Evolutionary conservation across 2,797 vertebrate genomes (phyloP).

Genomic region (Momotus momota): DNA sequence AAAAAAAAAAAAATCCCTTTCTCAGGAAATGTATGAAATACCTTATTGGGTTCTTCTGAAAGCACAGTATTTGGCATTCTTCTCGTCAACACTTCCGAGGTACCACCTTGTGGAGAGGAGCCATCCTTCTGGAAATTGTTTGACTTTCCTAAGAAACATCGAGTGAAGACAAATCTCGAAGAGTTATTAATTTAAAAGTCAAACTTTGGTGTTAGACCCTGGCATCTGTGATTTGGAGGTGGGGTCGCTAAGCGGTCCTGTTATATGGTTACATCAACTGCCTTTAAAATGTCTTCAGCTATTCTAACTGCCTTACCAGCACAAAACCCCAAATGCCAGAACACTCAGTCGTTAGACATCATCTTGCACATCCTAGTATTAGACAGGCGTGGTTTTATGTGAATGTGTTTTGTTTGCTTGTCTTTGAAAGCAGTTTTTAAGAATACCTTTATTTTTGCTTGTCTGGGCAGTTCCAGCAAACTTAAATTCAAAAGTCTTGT

Average conservation of each 20-base stretch:
- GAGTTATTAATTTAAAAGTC: neutral
- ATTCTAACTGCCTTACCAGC: neutral
- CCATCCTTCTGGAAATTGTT: neutral
- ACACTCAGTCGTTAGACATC: neutral
- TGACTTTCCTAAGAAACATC: neutral
- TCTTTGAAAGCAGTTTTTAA: neutral
- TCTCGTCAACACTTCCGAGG: neutral
- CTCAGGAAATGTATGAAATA: neutral
- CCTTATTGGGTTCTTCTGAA: neutral
- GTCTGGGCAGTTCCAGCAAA: neutral
- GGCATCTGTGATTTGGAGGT: neutral
- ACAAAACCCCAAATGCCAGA: neutral
- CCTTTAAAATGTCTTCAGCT: neutral
- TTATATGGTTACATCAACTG: neutral
- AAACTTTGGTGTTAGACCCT: neutral
- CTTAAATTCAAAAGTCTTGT: neutral
- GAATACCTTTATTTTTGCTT: neutral
- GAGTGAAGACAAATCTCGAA: neutral
- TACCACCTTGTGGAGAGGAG: neutral
- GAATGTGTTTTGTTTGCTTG: neutral
- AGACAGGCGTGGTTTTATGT: neutral
- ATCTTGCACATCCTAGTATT: neutral
- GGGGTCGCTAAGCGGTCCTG: neutral
- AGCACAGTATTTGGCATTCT: rapidly evolving
- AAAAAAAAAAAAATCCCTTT: neutral